Conservation (phyloP, 2,797 vertebrate species). For the Epinephelus awoara region DNA sequence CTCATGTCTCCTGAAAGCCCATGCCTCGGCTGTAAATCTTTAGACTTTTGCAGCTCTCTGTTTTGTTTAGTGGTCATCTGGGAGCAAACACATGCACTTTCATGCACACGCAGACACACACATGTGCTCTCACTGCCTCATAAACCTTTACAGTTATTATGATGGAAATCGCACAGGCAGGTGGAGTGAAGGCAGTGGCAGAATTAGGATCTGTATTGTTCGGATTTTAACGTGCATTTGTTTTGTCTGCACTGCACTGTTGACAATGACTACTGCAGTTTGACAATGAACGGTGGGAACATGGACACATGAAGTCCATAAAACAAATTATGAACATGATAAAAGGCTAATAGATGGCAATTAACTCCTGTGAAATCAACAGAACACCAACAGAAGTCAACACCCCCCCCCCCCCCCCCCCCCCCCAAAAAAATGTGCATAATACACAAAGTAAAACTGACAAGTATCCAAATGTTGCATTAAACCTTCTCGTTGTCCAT, state of each 20-base stretch:
- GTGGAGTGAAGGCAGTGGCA: slow-evolving; percentile 28
- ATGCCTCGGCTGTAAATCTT: slow-evolving; percentile 66
- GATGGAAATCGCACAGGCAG: slow-evolving; percentile 54
- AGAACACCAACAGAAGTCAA: neutral
- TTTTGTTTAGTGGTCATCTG: slow-evolving; percentile 64
- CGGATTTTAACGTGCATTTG: slow-evolving; percentile 28
- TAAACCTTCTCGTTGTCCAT: too few relatives aligned
- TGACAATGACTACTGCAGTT: neutral
- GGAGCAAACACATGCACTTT: slow-evolving; percentile 35
- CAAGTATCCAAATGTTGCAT: too few relatives aligned
- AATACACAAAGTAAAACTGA: too few relatives aligned
- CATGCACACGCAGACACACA: slow-evolving; percentile 18
- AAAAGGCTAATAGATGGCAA: too few relatives aligned
- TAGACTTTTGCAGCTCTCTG: slow-evolving; percentile 48
- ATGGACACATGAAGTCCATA: neutral
- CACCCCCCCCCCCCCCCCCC: too few relatives aligned
- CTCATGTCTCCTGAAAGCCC: slow-evolving; percentile 54
- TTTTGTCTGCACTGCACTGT: slow-evolving; percentile 5
- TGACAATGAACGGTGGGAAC: neutral
- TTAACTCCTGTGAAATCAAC: neutral
- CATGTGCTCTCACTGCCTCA: slow-evolving; percentile 29
- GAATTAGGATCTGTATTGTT: slow-evolving; percentile 25
- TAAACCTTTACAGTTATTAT: slow-evolving; percentile 69
- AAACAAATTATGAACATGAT: neutral
- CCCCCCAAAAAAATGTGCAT: too few relatives aligned